Conservation (phyloP, 2,113 vertebrate genomes). For the Cottus gobio region DNA sequence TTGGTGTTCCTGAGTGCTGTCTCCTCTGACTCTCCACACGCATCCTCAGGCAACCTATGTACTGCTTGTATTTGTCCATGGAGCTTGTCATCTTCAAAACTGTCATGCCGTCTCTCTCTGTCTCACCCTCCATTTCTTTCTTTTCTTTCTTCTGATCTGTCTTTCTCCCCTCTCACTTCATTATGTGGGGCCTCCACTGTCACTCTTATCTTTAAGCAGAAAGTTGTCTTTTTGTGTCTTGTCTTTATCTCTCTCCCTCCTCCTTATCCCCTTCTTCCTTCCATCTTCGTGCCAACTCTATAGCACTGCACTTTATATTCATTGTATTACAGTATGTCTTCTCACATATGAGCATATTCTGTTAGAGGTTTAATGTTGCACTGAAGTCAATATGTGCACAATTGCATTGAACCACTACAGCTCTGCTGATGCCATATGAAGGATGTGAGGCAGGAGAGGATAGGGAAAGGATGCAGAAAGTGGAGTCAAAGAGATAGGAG, state of each 20-base stretch:
- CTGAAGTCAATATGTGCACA: background rate
- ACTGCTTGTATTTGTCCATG: constrained; percentile 43
- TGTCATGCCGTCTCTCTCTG: constrained; percentile 44
- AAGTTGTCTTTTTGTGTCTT: constrained; percentile 19
- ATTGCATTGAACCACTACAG: background rate
- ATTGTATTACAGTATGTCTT: background rate
- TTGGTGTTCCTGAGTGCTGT: constrained; percentile 44
- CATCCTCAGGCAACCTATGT: constrained; percentile 61
- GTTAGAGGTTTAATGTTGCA: constrained; percentile 16
- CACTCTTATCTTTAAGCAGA: constrained; percentile 6
- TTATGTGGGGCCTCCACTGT: background rate
- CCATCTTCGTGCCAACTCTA: background rate
- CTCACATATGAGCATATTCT: constrained; percentile 12
- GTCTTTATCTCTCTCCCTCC: background rate
- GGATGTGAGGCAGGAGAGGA: constrained; percentile 39
- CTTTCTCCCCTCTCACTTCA: constrained; percentile 7
- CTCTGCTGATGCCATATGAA: constrained; percentile 6
- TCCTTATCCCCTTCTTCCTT: background rate
- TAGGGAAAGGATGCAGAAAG: constrained; percentile 24
- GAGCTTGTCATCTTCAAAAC: constrained; percentile 62
- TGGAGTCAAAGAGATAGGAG: constrained; percentile 46
- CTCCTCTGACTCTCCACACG: constrained; percentile 48
- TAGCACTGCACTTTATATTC: background rate
- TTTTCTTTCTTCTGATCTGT: constrained; percentile 21
- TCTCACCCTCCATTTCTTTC: constrained; percentile 6